A percentile compares a stretch with the other conserved stretches of the same genome.
These are phyloP conservation scores for Numida meleagris DNA, from an alignment of 2,113 vertebrate species.

Conservation along the genomic window DNA sequence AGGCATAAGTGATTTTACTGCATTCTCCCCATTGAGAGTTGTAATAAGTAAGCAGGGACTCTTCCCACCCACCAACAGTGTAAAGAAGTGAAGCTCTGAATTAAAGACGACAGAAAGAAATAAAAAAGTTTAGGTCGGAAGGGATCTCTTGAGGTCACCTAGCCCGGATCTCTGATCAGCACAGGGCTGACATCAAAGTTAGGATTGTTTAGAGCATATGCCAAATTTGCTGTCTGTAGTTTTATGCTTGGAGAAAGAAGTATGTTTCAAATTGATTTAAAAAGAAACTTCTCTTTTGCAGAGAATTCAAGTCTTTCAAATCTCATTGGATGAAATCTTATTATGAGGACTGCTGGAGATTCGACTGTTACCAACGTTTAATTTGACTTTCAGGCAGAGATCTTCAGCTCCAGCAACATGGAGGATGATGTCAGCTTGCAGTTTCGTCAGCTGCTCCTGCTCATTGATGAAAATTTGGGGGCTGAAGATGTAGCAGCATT, in stretches of 20 bases:
- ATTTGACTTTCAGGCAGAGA: background rate
- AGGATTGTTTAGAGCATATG: background rate
- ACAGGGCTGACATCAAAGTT: background rate
- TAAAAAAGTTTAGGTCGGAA: background rate
- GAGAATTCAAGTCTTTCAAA: background rate
- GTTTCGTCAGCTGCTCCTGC: slow-evolving; percentile 49
- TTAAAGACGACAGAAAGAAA: background rate
- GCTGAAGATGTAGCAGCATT: slow-evolving; percentile 66
- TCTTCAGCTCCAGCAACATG: background rate
- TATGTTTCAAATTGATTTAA: slow-evolving; percentile 9
- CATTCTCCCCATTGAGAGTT: background rate
- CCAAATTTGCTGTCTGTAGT: background rate
- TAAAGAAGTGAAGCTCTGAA: background rate
- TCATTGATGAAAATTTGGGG: slow-evolving; percentile 55
- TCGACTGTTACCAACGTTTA: background rate
- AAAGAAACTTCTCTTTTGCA: background rate
- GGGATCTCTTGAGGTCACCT: background rate
- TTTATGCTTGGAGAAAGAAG: background rate
- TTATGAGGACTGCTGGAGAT: background rate
- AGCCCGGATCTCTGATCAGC: background rate
- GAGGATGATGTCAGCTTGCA: background rate
- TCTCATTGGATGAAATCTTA: background rate
- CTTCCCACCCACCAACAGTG: background rate
- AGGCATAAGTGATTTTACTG: background rate
- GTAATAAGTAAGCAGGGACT: background rate